phyloP scores from a whole-genome alignment of 2,888 invertebrate species.

The Eupeodes latifasciatus region DNA sequence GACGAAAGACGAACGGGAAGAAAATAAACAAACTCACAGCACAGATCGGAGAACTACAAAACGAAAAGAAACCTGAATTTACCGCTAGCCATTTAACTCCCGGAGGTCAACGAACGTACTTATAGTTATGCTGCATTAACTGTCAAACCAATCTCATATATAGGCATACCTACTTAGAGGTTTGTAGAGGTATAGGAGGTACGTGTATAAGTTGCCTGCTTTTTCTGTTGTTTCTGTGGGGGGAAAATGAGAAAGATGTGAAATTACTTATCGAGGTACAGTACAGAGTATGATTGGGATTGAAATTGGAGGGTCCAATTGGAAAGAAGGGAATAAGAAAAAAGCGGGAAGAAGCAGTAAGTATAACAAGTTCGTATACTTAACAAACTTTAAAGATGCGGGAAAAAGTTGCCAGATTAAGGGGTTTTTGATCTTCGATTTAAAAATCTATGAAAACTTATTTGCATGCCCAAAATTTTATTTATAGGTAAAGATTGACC shows the following conservation, averaged over 20 bases:
- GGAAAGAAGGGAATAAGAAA: constrained; percentile 34
- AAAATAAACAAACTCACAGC: constrained; percentile 65
- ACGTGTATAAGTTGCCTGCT: no score
- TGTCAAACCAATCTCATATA: constrained; percentile 54
- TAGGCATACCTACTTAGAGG: no score
- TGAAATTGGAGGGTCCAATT: background rate
- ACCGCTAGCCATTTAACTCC: constrained; percentile 78
- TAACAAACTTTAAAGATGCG: constrained; percentile 9
- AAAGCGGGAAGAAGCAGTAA: constrained; percentile 55
- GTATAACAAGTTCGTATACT: background rate
- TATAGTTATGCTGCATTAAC: constrained; percentile 75
- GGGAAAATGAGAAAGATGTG: constrained; percentile 21
- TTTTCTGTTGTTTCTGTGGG: background rate
- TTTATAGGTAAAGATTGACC: no score
- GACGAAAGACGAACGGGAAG: background rate
- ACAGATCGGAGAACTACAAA: constrained; percentile 63
- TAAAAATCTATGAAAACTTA: no score
- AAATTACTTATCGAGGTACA: background rate
- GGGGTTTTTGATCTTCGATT: no score
- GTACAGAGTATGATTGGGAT: background rate
- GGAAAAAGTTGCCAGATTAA: background rate
- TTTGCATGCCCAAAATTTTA: no score
- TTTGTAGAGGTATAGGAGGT: no score
- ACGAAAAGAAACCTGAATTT: constrained; percentile 77
- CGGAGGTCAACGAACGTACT: constrained; percentile 80